Conservation (phyloP, 2,797 vertebrate genomes). For the Chaetophractus vellerosus region DNA sequence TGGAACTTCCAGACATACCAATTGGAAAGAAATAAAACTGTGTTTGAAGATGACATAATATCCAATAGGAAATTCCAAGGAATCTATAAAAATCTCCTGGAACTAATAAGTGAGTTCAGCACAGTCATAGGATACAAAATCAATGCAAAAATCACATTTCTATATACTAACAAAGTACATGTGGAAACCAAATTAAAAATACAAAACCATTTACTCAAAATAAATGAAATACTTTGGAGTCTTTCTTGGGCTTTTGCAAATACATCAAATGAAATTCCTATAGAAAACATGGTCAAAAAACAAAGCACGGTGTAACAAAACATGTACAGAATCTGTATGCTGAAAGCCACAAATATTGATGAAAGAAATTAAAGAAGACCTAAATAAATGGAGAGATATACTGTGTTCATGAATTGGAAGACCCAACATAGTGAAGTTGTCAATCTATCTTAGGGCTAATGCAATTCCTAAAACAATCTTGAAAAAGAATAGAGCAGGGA, state of each 20-base stretch:
- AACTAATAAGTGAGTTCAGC: neutral
- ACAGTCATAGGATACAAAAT: neutral
- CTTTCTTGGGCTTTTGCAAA: constrained; percentile 55
- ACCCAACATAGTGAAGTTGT: neutral
- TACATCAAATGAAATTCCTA: constrained; percentile 50
- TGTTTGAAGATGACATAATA: neutral
- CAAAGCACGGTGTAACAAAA: constrained; percentile 34
- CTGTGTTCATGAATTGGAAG: neutral
- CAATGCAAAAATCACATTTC: neutral
- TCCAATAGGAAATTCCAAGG: neutral
- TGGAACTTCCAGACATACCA: neutral
- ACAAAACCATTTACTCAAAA: constrained; percentile 51
- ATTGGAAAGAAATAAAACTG: constrained; percentile 14
- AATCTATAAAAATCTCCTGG: neutral
- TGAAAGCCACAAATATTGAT: neutral
- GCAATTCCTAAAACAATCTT: constrained; percentile 18
- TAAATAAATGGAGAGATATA: constrained; percentile 21
- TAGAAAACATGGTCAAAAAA: constrained; percentile 76
- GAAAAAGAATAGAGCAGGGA: neutral
- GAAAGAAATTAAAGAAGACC: neutral
- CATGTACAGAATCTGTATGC: neutral
- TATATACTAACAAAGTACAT: neutral
- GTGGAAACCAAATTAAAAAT: constrained; percentile 34
- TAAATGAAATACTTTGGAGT: neutral
- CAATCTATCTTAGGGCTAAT: neutral